Percentiles rank a stretch among this genome's conserved stretches.
These are phyloP conservation scores for Bruchidius siliquastri DNA, from an alignment of 2,888 invertebrate species.

Conservation along the genomic window DNA sequence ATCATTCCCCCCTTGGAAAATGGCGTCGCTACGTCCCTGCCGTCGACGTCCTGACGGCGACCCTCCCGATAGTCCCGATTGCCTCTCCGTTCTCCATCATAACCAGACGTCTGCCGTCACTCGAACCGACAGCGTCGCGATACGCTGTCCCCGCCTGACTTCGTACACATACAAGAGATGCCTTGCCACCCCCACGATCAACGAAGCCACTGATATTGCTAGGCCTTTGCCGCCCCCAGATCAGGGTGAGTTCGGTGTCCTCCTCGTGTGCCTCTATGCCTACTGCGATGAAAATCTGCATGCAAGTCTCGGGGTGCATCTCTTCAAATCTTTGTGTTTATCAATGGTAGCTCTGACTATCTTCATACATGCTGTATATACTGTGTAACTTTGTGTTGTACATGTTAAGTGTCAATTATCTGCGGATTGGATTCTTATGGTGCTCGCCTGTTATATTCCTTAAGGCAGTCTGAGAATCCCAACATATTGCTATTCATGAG, in stretches of 20 bases:
- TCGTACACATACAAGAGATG: background rate
- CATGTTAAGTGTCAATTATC: too few relatives aligned
- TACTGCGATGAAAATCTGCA: background rate
- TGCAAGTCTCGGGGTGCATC: background rate
- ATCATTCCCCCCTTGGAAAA: too few relatives aligned
- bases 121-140: background rate
- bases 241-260: background rate
- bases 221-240: background rate
- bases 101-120: background rate
- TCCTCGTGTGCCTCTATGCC: background rate
- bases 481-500: too few relatives aligned
- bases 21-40: too few relatives aligned
- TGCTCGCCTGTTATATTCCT: too few relatives aligned
- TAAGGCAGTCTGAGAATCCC: too few relatives aligned
- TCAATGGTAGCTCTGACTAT: too few relatives aligned
- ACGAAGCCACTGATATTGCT: background rate
- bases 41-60: too few relatives aligned
- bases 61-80: too few relatives aligned
- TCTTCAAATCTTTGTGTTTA: background rate
- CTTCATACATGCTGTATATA: too few relatives aligned
- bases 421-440: too few relatives aligned
- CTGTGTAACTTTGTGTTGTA: too few relatives aligned
- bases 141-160: background rate
- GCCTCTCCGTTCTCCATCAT: background rate
- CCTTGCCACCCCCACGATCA: background rate